Base-by-base conservation (phyloP, 2,797 vertebrate genomes). In the Ptychadena robeensis region DNA sequence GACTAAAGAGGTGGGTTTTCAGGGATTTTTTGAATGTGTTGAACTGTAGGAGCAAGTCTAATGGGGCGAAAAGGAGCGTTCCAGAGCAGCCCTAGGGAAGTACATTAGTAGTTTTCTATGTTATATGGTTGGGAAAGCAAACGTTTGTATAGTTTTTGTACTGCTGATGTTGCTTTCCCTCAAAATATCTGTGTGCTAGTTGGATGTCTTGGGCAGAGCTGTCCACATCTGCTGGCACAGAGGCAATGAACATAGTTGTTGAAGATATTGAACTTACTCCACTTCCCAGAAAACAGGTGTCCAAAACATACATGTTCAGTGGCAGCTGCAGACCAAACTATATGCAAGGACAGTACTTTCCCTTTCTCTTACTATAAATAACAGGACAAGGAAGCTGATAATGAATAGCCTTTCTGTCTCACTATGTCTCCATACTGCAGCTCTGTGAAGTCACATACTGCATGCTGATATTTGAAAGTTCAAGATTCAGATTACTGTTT, bases 261-360 rank as follows among this genome's bases (percentile, higher is more conserved):
- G 44, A 81, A 7, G 61, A 67, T 81, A 73, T 81, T 81, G 79
- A 40, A 65, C 31, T 71, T 38, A 81, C 61, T 81, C 79, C 79
- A 73, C 61, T 73, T 81, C 70, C 70, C 70, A 66, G 70, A 38
- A 81, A 59, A 81, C 18, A 53, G 18, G 68, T 57, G 70, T 63
- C 61, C 79, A 73, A 81, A 22, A 53, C 65, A 35, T 81, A 64
- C 37, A 53, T n/a, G 38, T 61, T 81, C 28, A 28, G 48, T 73
- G 79, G 79, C 79, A 73, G 31, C 30, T 30, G 65, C 38, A 34
- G 15, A 53, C 18, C 4, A 53, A 53, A 22, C 15, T 34, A 32
- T 22, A 14, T 34, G 31, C 64, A 66, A 30, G 64, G 18, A 34
- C 31, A 66, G 44, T 53, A 53, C 18, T 53, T 53, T 53, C 18